These are phyloP conservation scores for Sapajus apella DNA, from an alignment of 2,113 vertebrate species.

Conservation along the genomic window DNA sequence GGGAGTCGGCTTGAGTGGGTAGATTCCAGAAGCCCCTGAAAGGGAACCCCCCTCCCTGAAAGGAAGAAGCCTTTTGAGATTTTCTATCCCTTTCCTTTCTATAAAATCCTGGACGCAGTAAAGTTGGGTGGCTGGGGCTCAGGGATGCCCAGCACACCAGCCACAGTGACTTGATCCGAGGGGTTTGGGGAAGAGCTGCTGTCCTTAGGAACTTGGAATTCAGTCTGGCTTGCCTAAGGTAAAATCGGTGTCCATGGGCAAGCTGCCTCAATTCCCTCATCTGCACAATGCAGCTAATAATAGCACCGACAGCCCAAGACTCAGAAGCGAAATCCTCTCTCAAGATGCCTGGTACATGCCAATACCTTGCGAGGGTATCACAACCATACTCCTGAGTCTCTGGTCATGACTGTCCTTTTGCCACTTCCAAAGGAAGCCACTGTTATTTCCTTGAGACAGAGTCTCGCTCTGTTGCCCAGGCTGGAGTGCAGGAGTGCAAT, in stretches of 20 bases:
- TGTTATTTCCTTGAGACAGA: no score
- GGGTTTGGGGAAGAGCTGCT: neutral
- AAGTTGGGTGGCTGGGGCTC: neutral
- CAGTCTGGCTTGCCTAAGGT: neutral
- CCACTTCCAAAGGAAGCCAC: neutral
- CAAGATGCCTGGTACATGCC: neutral
- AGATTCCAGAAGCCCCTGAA: constrained; percentile 9
- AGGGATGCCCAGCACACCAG: neutral
- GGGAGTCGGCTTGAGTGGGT: neutral
- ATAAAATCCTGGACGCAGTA: neutral
- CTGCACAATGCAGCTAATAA: neutral
- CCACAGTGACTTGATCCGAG: neutral
- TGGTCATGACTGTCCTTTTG: neutral
- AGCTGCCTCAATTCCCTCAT: neutral
- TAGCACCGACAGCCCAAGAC: neutral
- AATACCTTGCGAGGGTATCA: neutral
- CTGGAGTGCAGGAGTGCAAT: no score
- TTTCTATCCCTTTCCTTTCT: neutral
- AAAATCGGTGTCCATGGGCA: neutral
- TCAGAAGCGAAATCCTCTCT: neutral
- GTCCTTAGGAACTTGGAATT: neutral
- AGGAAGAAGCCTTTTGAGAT: neutral
- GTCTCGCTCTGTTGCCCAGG: no score
- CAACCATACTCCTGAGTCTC: neutral
- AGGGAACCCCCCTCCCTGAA: neutral